A percentile compares a stretch with the other conserved stretches of the same genome.
phyloP scores from a whole-genome alignment of 2,797 vertebrate genomes.

The Rhyacichthys aspro region DNA sequence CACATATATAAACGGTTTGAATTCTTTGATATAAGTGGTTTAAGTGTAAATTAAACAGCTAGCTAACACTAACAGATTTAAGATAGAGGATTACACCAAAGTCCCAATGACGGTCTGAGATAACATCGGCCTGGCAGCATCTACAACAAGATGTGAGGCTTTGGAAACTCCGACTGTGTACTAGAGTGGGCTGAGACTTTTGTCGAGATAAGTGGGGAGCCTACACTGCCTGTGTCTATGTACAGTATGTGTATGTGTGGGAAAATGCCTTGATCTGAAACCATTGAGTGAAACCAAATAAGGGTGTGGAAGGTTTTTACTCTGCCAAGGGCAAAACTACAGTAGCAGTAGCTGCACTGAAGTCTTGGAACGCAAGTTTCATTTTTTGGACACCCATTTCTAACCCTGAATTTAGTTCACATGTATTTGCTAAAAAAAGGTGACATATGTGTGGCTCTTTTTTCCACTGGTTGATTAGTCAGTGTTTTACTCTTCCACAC shows the following conservation, averaged over 20 bases:
- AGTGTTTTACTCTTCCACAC: constrained; percentile 7
- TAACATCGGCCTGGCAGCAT: constrained; percentile 41
- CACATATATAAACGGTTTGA: no score
- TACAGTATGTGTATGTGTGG: constrained; percentile 4
- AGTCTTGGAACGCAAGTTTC: no score
- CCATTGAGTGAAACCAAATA: constrained; percentile 15
- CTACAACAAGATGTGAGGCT: constrained; percentile 6
- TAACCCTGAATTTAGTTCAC: no score
- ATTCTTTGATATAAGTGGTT: no score
- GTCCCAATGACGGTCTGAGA: constrained; percentile 56
- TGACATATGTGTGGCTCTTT: neutral
- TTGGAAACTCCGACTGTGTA: constrained; percentile 31
- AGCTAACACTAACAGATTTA: constrained; percentile 29
- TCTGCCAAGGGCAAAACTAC: neutral
- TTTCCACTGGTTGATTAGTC: constrained; percentile 39
- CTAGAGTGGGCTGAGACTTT: neutral
- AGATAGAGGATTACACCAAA: constrained; percentile 43
- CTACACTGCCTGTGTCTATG: neutral
- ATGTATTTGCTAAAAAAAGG: no score
- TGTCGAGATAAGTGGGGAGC: neutral
- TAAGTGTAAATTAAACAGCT: no score
- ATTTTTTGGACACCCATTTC: no score
- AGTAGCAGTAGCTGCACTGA: neutral
- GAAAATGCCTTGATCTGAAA: constrained; percentile 4
- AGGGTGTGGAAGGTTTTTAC: constrained; percentile 3